Evolutionary conservation across 2,797 vertebrate species (phyloP).

Genomic region (Lerista edwardsae): DNA sequence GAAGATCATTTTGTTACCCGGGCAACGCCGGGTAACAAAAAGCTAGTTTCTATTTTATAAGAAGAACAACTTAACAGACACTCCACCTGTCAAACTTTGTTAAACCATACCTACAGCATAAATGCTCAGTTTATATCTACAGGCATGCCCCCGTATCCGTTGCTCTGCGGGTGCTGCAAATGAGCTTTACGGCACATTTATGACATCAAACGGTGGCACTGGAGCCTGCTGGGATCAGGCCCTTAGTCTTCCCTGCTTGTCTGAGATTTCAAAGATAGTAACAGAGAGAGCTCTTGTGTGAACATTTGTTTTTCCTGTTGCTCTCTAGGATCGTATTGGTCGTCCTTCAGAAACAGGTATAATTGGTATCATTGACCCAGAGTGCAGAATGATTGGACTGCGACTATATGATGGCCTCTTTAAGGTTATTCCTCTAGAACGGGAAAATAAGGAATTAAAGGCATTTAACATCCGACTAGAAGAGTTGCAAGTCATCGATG

Average conservation of each 20-base stretch:
- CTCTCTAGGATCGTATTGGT: slow-evolving; percentile 88
- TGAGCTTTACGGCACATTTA: too few relatives aligned
- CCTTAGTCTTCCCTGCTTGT: too few relatives aligned
- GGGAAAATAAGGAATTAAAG: slow-evolving; percentile 96
- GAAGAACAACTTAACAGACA: too few relatives aligned
- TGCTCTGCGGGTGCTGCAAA: too few relatives aligned
- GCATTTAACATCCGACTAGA: slow-evolving; percentile 98
- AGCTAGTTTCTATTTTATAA: too few relatives aligned
- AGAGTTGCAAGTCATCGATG: slow-evolving; percentile 97
- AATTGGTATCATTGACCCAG: slow-evolving; percentile 96
- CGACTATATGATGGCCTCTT: slow-evolving; percentile 96
- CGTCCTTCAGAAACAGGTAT: slow-evolving; percentile 97
- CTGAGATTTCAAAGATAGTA: too few relatives aligned
- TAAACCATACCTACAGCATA: neutral
- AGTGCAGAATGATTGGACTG: slow-evolving; percentile 97
- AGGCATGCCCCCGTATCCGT: too few relatives aligned
- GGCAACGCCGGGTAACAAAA: too few relatives aligned
- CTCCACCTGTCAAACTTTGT: too few relatives aligned
- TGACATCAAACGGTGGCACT: too few relatives aligned
- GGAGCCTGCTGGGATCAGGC: too few relatives aligned
- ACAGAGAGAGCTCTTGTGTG: neutral
- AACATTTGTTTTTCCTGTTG: fast-evolving
- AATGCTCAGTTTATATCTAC: neutral
- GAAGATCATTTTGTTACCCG: too few relatives aligned
- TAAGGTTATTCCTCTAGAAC: slow-evolving; percentile 95